Evolutionary conservation across 2,113 vertebrate genomes (phyloP).

Genomic region (Steatornis caripensis): DNA sequence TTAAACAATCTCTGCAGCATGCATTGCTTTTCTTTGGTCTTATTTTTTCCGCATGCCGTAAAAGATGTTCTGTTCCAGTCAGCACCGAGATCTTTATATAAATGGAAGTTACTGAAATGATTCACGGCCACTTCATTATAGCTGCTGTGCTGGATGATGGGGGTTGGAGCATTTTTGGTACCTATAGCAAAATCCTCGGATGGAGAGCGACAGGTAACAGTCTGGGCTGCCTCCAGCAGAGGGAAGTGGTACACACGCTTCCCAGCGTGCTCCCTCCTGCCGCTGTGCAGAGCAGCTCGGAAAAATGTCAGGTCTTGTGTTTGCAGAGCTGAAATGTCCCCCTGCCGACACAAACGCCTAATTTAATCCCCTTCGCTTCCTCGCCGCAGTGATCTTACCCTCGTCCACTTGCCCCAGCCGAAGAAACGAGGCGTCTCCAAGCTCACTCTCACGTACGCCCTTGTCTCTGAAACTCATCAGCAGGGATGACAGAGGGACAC

Average conservation of each 20-base stretch:
- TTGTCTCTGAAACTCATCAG: not conserved
- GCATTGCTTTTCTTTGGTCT: not conserved
- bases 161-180: not conserved
- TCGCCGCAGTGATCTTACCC: accelerated
- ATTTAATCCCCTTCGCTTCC: not conserved
- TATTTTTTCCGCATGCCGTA: not conserved
- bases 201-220: conserved; percentile 11
- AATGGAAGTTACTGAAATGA: not conserved
- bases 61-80: not conserved
- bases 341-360: not conserved
- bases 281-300: not conserved
- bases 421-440: not conserved
- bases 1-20: conserved; percentile 2
- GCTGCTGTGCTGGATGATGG: not conserved
- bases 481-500: not conserved
- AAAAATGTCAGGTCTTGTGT: not conserved
- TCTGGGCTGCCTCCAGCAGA: conserved; percentile 61
- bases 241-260: conserved; percentile 34
- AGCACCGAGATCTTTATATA: not conserved
- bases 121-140: not conserved
- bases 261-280: not conserved
- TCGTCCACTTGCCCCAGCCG: not conserved
- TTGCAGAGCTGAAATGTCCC: not conserved
- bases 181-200: not conserved
- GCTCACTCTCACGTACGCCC: accelerated